Conservation (phyloP, 2,888 invertebrate genomes). For the Glomeris marginata region DNA sequence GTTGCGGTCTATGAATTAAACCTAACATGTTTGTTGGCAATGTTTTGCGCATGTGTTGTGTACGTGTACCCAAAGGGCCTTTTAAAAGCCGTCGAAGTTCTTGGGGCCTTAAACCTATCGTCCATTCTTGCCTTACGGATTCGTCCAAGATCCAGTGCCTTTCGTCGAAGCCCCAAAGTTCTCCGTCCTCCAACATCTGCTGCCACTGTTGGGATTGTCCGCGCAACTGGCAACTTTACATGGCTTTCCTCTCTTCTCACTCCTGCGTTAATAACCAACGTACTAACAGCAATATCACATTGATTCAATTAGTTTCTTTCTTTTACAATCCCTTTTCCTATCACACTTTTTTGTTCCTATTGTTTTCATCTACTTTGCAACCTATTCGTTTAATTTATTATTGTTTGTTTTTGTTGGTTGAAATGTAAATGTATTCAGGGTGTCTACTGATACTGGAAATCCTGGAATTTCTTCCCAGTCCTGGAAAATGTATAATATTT, state of each 20-base stretch:
- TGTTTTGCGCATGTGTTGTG: no score
- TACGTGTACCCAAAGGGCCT: no score
- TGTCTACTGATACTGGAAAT: background rate
- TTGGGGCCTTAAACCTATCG: no score
- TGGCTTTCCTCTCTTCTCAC: background rate
- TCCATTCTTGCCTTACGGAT: no score
- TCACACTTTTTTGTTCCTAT: background rate
- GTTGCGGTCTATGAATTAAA: no score
- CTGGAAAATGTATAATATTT: no score
- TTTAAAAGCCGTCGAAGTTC: background rate
- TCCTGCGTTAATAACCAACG: background rate
- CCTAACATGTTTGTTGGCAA: no score
- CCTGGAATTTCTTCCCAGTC: no score
- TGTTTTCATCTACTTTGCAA: background rate
- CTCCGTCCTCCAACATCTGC: constrained; percentile 6
- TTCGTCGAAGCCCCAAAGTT: constrained; percentile 1
- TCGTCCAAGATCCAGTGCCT: no score
- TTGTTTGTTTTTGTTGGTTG: background rate
- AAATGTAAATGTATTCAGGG: no score
- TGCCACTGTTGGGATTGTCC: constrained; percentile 7
- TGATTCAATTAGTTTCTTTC: background rate
- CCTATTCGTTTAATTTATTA: background rate
- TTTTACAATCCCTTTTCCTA: background rate
- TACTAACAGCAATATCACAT: background rate
- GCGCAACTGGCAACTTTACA: constrained; percentile 1